Evolutionary conservation across 2,797 vertebrate species (phyloP).

Genomic region (Cynopterus sphinx): DNA sequence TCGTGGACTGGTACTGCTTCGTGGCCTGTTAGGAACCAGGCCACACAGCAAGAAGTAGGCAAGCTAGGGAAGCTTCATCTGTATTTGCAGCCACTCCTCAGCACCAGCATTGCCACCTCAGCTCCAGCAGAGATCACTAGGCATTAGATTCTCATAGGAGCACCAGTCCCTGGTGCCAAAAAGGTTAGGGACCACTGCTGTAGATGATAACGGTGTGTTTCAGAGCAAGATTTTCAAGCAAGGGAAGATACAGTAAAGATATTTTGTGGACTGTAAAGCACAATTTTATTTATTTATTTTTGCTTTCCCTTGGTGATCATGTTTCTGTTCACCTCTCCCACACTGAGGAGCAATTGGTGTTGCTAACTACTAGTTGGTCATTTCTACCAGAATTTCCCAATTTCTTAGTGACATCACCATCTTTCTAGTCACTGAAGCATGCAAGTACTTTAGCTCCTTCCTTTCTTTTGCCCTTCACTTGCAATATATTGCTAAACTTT

Average conservation of each 20-base stretch:
- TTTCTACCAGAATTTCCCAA: not conserved
- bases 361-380: not conserved
- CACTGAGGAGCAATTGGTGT: not conserved
- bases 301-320: not conserved
- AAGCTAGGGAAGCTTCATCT: too few species aligned
- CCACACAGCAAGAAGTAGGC: too few species aligned
- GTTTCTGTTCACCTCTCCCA: conserved; percentile 29
- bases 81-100: too few species aligned
- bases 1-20: too few species aligned
- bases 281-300: not conserved
- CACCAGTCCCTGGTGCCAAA: too few species aligned
- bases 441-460: not conserved
- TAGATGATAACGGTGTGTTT: not conserved
- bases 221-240: not conserved
- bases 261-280: not conserved
- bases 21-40: too few species aligned
- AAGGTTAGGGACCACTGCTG: too few species aligned
- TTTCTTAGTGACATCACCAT: not conserved
- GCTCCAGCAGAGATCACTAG: too few species aligned
- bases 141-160: too few species aligned
- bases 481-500: not conserved
- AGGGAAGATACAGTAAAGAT: not conserved
- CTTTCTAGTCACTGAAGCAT: not conserved
- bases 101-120: too few species aligned
- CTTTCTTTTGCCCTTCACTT: not conserved